These are phyloP conservation scores for Troides oblongomaculatus DNA, from an alignment of 2,888 invertebrate genomes.

Conservation along the genomic window DNA sequence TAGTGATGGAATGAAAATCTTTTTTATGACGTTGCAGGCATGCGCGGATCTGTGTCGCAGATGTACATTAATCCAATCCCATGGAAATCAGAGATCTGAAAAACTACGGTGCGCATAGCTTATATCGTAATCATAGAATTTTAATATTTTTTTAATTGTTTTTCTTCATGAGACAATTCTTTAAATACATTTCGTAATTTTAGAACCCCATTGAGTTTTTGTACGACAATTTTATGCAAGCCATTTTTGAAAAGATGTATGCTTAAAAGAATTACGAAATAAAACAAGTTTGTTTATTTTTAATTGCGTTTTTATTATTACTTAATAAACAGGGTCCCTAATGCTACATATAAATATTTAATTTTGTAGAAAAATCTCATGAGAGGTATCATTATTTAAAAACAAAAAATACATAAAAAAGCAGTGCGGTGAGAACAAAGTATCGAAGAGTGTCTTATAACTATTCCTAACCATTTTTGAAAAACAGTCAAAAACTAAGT, in stretches of 20 bases:
- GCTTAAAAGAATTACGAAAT: conserved; percentile 40
- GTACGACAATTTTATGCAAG: conserved; percentile 48
- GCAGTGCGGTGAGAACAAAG: neutral
- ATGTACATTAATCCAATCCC: conserved; percentile 84
- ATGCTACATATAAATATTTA: conserved; percentile 28
- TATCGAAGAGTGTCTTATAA: neutral
- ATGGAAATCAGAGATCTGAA: conserved; percentile 77
- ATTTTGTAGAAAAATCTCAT: conserved; percentile 17
- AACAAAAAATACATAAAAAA: neutral
- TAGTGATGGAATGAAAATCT: conserved; percentile 4
- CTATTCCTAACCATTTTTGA: no score
- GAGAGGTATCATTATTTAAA: neutral
- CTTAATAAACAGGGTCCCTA: conserved; percentile 38
- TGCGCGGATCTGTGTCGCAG: conserved; percentile 82
- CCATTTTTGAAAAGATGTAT: conserved; percentile 35
- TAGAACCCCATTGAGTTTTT: conserved; percentile 58
- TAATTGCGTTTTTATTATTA: conserved; percentile 15
- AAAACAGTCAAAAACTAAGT: neutral
- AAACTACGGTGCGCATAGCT: neutral
- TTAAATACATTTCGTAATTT: conserved; percentile 38
- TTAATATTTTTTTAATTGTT: conserved; percentile 9
- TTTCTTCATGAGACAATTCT: conserved; percentile 28
- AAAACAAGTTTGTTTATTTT: conserved; percentile 42
- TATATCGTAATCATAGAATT: conserved; percentile 2
- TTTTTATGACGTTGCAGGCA: conserved; percentile 67